A percentile compares a stretch with the other conserved stretches of the same genome.
Evolutionary conservation across 2,797 vertebrate genomes (phyloP).

Genomic region (Centropyge bicolor): DNA sequence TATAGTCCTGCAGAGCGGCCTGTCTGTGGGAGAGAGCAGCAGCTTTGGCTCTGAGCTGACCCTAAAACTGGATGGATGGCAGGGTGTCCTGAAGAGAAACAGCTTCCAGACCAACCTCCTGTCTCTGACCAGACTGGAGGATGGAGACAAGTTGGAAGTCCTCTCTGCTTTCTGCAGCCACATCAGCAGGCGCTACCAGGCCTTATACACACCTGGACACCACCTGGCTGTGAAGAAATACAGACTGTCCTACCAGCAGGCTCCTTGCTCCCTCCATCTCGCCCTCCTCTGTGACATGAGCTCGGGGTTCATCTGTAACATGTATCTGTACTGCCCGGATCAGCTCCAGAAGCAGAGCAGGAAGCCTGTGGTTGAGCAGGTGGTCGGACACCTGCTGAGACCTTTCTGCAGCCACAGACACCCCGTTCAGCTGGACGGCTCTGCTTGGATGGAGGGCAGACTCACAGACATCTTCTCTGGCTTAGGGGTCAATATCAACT

Average conservation of each 20-base stretch:
- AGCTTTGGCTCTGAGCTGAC: conserved; percentile 42
- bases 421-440: conserved; percentile 74
- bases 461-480: conserved; percentile 61
- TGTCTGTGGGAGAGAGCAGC: conserved; percentile 58
- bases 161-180: conserved; percentile 74
- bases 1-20: conserved; percentile 72
- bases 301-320: conserved; percentile 81
- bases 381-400: conserved; percentile 74
- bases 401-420: conserved; percentile 68
- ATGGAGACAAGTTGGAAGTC: conserved; percentile 74
- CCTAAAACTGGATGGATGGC: conserved; percentile 70
- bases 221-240: conserved; percentile 81
- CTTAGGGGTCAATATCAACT: conserved; percentile 60
- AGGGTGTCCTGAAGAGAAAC: conserved; percentile 73
- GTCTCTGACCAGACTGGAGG: conserved; percentile 66
- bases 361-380: conserved; percentile 73
- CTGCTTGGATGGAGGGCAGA: conserved; percentile 65
- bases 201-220: conserved; percentile 65
- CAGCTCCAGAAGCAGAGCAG: conserved; percentile 69
- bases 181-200: conserved; percentile 68
- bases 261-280: conserved; percentile 60
- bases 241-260: conserved; percentile 60
- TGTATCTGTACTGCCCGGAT: conserved; percentile 75
- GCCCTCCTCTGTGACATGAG: conserved; percentile 76
- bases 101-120: conserved; percentile 72